Conservation (phyloP, 2,113 vertebrate genomes). For the Erpornis zantholeuca region DNA sequence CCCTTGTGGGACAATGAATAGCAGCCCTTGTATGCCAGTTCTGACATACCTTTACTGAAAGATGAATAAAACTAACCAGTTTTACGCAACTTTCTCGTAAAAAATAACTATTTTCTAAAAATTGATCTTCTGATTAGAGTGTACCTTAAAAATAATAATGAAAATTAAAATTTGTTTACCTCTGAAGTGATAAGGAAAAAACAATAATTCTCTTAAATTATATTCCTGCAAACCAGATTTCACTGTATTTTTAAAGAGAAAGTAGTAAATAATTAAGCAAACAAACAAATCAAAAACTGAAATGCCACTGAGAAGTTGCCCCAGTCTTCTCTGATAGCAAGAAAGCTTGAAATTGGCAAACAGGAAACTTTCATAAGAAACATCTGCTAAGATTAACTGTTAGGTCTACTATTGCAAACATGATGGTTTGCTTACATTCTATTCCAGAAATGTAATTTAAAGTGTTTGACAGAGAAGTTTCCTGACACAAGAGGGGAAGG, state of each 20-base stretch:
- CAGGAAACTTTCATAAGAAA: not conserved
- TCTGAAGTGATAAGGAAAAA: not conserved
- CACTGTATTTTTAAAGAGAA: not conserved
- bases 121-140: not conserved
- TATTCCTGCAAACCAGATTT: not conserved
- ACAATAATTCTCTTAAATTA: not conserved
- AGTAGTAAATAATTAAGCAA: not conserved
- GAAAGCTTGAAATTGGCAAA: not conserved
- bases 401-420: not conserved
- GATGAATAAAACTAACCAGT: not conserved
- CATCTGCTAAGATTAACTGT: not conserved
- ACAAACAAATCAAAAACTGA: not conserved
- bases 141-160: not conserved
- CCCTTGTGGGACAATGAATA: not conserved
- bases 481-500: not conserved
- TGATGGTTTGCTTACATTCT: not conserved
- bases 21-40: not conserved
- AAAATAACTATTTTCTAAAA: not conserved
- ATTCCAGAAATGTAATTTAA: not conserved
- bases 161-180: not conserved
- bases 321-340: not conserved
- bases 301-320: not conserved
- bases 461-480: not conserved
- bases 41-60: not conserved
- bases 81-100: not conserved